Evolutionary conservation across 1,140 invertebrate species (phyloP), one percentile per base, ranked within the genome.

Genomic region (Sinella curviseta): DNA sequence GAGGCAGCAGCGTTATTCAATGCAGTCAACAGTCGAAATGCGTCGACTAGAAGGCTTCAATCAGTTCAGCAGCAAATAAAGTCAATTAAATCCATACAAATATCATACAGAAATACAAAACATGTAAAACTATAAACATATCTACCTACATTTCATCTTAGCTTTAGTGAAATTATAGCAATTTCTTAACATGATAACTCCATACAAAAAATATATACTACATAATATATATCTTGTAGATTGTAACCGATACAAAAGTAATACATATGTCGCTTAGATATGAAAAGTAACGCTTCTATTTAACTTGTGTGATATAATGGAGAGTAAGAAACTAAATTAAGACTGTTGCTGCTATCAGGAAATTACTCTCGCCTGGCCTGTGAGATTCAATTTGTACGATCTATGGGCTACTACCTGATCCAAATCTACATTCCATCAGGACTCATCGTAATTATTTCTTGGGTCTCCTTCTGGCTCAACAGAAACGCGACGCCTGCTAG

Each of bases 341-440:
- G 26, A 33, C 65, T 33, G 30, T 70, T 70, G 4, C 30, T 70
- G 39, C 20, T 20, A 70, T 33, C 36, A 75, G 97, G 97, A 90
- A 98, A 99, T 90, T 99, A 99, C 89, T 98, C 97, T 85, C 92
- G 97, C 85, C 90, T 99, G 90, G 95, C 96, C 80, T 97, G 95
- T 89, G 95, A 98, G 90, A 97, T 99, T 87, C 95, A 97, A 89
- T 97, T 99, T 89, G 95, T 96, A 80, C 92, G 97, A 82, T 97
- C 95, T 85, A 97, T 99, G 94, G 97, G 97, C 85, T 99, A 99
- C 91, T 99, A 99, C 90, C 90, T 99, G 85, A 99, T 98, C 89
- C 97, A 99, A 90, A 99, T 99, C 88, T 99, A 99, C 90, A 97
- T 99, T 89, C 97, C 97, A 84, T 97, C 96, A 86, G 94, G 95